These are phyloP conservation scores for Trichosurus vulpecula DNA, from an alignment of 2,797 vertebrate species.

Conservation along the genomic window DNA sequence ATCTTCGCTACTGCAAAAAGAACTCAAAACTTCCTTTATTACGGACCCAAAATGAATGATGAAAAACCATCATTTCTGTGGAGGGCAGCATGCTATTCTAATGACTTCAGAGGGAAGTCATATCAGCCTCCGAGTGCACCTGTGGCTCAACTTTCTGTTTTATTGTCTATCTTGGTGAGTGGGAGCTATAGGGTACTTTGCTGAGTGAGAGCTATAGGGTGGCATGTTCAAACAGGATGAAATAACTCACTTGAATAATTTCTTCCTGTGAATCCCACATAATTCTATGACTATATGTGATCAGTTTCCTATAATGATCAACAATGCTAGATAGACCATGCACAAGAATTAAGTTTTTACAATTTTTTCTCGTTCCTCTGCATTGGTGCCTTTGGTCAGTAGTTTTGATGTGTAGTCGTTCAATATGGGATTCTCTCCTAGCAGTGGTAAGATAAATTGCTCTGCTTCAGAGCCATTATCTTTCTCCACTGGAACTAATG, in stretches of 20 bases:
- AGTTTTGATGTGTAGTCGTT: not conserved
- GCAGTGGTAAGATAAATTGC: slow-evolving; percentile 56
- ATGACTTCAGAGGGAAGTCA: not conserved
- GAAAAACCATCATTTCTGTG: slow-evolving; percentile 1
- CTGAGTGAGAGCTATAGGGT: not conserved
- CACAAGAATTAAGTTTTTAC: slow-evolving; percentile 27
- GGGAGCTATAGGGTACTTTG: not conserved
- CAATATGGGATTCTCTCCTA: slow-evolving; percentile 58
- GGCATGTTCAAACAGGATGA: not conserved
- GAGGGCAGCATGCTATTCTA: not conserved
- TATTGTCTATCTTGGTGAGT: not conserved
- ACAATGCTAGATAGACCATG: not conserved
- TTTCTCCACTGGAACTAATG: slow-evolving; percentile 63
- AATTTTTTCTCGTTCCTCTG: slow-evolving; percentile 10
- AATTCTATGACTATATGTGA: slow-evolving; percentile 6
- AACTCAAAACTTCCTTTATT: not conserved
- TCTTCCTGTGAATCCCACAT: not conserved
- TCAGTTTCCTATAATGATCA: not conserved
- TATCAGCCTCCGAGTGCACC: not conserved
- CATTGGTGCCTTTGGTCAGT: slow-evolving; percentile 3
- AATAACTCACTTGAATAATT: not conserved
- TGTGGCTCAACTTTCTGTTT: not conserved
- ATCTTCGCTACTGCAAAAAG: not conserved
- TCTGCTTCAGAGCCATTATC: slow-evolving; percentile 54
- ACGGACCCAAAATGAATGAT: not conserved